Conservation (phyloP, 1,140 invertebrate species). For the Drosophila novamexicana region DNA sequence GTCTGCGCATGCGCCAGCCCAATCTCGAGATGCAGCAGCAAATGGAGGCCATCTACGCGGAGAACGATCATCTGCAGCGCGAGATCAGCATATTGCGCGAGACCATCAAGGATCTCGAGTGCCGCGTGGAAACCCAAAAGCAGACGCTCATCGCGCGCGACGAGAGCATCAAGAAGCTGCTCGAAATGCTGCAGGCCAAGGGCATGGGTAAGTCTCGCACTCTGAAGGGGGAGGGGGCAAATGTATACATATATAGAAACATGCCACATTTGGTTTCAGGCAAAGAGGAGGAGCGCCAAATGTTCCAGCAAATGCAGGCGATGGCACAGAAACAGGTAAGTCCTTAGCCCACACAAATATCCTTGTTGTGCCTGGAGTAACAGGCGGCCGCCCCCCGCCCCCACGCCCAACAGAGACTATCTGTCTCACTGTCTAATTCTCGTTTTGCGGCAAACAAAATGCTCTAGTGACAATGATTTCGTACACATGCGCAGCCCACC, state of each 20-base stretch:
- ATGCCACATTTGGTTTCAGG: constrained; percentile 86
- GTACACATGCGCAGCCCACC: constrained; percentile 42
- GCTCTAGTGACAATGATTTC: constrained; percentile 81
- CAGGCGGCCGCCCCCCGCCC: constrained; percentile 34
- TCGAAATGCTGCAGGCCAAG: constrained; percentile 99
- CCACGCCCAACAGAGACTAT: constrained; percentile 8
- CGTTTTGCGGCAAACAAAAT: constrained; percentile 76
- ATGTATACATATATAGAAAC: background rate
- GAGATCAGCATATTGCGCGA: constrained; percentile 97
- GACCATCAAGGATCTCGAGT: constrained; percentile 97
- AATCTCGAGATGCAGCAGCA: constrained; percentile 96
- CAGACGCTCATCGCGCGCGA: constrained; percentile 97
- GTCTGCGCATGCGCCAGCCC: constrained; percentile 92
- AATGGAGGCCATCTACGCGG: constrained; percentile 95
- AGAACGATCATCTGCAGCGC: constrained; percentile 97
- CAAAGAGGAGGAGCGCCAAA: constrained; percentile 96
- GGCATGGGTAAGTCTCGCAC: constrained; percentile 92
- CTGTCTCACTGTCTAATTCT: constrained; percentile 36
- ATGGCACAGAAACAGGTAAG: constrained; percentile 98
- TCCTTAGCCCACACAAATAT: constrained; percentile 60
- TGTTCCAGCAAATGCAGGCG: constrained; percentile 98
- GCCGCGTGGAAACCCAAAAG: constrained; percentile 98
- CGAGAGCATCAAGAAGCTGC: constrained; percentile 98
- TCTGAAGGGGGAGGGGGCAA: too few relatives aligned
- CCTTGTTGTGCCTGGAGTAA: constrained; percentile 14